Evolutionary conservation across 2,797 vertebrate genomes (phyloP), one percentile per base, ranked within the genome.

Genomic region (Bucorvus abyssinicus): DNA sequence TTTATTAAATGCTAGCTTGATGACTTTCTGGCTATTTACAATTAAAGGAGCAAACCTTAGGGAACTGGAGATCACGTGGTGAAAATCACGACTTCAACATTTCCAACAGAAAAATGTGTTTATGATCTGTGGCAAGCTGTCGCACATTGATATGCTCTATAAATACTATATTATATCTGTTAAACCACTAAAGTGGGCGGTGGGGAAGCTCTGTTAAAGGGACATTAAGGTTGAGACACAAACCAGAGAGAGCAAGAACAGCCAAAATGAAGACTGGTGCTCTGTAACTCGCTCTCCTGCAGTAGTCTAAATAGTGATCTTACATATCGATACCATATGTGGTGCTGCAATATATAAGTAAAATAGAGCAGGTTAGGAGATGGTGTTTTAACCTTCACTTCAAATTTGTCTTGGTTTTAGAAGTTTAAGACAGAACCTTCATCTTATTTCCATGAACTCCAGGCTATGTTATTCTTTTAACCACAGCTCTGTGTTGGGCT

Each of bases 1-100:
- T 98, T 98, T 98, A 98, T 98, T 98, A 98, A 98, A 98, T 34
- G 94, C 97, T 97, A 96, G 95, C 97, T 98, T 98, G 98, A 98
- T 98, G 97, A 97, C 96, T 98, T 98, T 98, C 96, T 98, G 97
- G 96, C 96, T 98, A 98, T 98, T 98, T 98, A 97, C 97, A 98
- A 98, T 97, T 97, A 98, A 98, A 98, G 96, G 86, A 98, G 90
- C 67, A 91, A 98, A 98, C 97, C 97, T 97, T 97, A 93, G 97
- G 98, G 98, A 98, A 96, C 95, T 88, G 88, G 74, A 87, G 90
- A 95, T 94, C 97, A 97, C 82, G 16, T 98, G 98, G 67, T 87
- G 27, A 95, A 96, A 96, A 94, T 97, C 96, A 85, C 80, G 84
- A 96, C 91, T 97, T 96, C 95, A 95, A 86, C 65, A 70, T 97